Conservation (phyloP, 1,140 invertebrate species). For the Whitmania pigra region DNA sequence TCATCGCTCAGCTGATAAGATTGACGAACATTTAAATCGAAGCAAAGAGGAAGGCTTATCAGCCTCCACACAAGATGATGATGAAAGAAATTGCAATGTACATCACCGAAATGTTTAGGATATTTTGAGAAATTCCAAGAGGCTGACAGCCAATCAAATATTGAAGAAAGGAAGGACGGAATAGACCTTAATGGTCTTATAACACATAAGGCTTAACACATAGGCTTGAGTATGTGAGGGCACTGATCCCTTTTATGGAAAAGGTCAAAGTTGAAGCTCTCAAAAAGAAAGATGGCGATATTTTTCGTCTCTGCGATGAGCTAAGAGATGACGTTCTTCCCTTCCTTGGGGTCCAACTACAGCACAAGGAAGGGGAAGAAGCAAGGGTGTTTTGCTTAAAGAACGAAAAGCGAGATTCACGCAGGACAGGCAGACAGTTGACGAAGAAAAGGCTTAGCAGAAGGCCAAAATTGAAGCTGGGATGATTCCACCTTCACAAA, state of each 20-base stretch:
- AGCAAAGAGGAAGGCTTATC: constrained; percentile 24
- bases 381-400: constrained; percentile 61
- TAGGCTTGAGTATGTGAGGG: background rate
- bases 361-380: constrained; percentile 58
- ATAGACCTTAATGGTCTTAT: no score
- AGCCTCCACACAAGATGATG: constrained; percentile 41
- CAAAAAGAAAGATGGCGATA: constrained; percentile 46
- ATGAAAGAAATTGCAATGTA: constrained; percentile 52
- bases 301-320: constrained; percentile 73
- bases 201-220: no score
- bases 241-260: background rate
- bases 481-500: no score
- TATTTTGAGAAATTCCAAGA: constrained; percentile 69
- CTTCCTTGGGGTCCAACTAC: constrained; percentile 77
- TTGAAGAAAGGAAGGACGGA: no score
- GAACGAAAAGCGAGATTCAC: constrained; percentile 62
- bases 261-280: background rate
- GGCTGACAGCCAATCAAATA: constrained; percentile 40
- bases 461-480: no score
- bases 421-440: no score
- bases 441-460: no score
- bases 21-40: constrained; percentile 69
- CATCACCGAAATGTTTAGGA: constrained; percentile 67
- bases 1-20: constrained; percentile 66
- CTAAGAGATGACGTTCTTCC: constrained; percentile 77